Conservation (phyloP, 2,888 invertebrate species). For the Rhagium mordax region DNA sequence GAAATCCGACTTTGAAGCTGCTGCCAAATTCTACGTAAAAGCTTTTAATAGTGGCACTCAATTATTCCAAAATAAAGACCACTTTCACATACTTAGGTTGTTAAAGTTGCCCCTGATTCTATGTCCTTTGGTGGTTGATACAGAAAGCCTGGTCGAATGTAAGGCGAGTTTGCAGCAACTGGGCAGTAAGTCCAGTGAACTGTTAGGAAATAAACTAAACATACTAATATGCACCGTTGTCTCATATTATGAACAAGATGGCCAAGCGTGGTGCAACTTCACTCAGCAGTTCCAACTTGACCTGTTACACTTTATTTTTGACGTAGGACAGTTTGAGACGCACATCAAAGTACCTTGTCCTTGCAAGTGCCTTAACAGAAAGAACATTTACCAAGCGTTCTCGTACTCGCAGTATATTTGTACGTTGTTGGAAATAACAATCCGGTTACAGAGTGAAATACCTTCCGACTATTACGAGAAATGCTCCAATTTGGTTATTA, state of each 20-base stretch:
- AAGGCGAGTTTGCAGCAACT: slow-evolving; percentile 31
- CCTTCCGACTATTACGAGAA: slow-evolving; percentile 30
- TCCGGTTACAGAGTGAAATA: slow-evolving; percentile 11
- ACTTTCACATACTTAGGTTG: slow-evolving; percentile 30
- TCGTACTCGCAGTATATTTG: slow-evolving; percentile 30
- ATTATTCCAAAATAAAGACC: slow-evolving; percentile 32
- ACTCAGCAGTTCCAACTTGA: slow-evolving; percentile 30
- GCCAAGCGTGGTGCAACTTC: slow-evolving; percentile 35
- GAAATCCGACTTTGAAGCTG: slow-evolving; percentile 38
- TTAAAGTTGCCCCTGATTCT: slow-evolving; percentile 37
- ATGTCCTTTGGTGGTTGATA: slow-evolving; percentile 32
- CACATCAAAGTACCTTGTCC: slow-evolving; percentile 30
- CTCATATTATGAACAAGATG: slow-evolving; percentile 34
- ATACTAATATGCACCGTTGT: slow-evolving; percentile 25
- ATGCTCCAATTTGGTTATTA: slow-evolving; percentile 34
- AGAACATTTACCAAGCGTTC: slow-evolving; percentile 28
- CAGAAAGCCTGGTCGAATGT: slow-evolving; percentile 29
- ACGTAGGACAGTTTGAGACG: background rate
- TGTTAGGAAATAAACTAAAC: slow-evolving; percentile 31
- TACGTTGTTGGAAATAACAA: slow-evolving; percentile 32
- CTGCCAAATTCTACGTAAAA: slow-evolving; percentile 32
- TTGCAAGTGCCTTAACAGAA: slow-evolving; percentile 35
- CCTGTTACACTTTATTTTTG: slow-evolving; percentile 29
- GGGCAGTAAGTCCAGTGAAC: slow-evolving; percentile 16
- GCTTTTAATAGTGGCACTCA: slow-evolving; percentile 2